A percentile compares a stretch with the other conserved stretches of the same genome.
phyloP scores from a whole-genome alignment of 2,888 invertebrate species.

The Yponomeuta evonymella region DNA sequence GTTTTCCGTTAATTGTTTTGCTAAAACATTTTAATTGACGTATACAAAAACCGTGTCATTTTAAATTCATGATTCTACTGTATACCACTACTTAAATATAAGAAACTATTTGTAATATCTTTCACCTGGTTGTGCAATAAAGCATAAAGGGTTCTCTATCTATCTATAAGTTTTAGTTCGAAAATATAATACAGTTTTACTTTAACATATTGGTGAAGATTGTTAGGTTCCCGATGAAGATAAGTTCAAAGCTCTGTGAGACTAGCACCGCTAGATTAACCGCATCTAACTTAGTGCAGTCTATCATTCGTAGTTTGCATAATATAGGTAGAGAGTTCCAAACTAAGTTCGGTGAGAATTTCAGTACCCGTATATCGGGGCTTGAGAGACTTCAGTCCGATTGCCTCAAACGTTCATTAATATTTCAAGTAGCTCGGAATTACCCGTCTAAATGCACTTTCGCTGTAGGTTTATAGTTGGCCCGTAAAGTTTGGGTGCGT shows the following conservation, averaged over 20 bases:
- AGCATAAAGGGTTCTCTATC: no score
- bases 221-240: not conserved
- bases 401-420: slow-evolving; percentile 46
- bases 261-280: not conserved
- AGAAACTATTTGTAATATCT: no score
- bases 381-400: slow-evolving; percentile 22
- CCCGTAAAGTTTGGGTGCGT: slow-evolving; percentile 35
- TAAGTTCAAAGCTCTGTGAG: not conserved
- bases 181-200: no score
- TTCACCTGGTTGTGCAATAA: no score
- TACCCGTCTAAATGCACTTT: slow-evolving; percentile 63
- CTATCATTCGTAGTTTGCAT: slow-evolving; percentile 13
- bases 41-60: no score
- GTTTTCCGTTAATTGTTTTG: no score
- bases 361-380: slow-evolving; percentile 25
- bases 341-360: slow-evolving; percentile 20
- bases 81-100: no score
- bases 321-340: not conserved
- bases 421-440: slow-evolving; percentile 52
- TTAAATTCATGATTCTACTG: no score
- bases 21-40: no score
- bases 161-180: no score
- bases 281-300: not conserved
- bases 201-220: not conserved
- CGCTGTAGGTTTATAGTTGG: slow-evolving; percentile 48